Evolutionary conservation across 2,113 vertebrate species (phyloP).

Genomic region (Tylochromis polylepis): DNA sequence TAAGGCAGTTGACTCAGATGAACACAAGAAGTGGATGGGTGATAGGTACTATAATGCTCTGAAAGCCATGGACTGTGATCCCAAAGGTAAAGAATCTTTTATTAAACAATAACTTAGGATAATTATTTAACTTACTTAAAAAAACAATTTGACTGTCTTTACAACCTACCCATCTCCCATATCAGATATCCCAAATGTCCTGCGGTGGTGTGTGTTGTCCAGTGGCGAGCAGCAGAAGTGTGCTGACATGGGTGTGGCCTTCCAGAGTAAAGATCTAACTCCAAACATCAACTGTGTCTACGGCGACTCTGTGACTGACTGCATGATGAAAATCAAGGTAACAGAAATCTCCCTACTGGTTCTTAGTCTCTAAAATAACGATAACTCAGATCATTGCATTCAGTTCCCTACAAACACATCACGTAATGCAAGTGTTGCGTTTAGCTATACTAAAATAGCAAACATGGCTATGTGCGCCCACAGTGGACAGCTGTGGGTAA

Average conservation of each 20-base stretch:
- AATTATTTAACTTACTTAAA: rapidly evolving
- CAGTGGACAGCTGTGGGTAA: background rate
- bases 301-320: conserved; percentile 76
- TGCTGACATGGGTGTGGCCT: conserved; percentile 79
- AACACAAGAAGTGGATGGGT: conserved; percentile 84
- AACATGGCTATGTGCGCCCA: background rate
- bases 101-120: rapidly evolving
- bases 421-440: background rate
- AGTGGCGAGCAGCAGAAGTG: conserved; percentile 86
- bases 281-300: conserved; percentile 81
- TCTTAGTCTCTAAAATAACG: rapidly evolving
- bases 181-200: background rate
- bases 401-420: background rate
- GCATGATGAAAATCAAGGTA: conserved; percentile 88
- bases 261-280: conserved; percentile 70
- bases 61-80: conserved; percentile 81
- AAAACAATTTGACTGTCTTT: background rate
- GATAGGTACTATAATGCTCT: conserved; percentile 74
- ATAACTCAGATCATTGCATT: background rate
- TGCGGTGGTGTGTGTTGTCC: conserved; percentile 89
- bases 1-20: conserved; percentile 58
- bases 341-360: background rate
- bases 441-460: background rate
- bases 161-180: background rate
- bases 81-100: conserved; percentile 67